These are phyloP conservation scores for Caenorhabditis inopinata DNA, from an alignment of 1,140 invertebrate species.

Conservation along the genomic window DNA sequence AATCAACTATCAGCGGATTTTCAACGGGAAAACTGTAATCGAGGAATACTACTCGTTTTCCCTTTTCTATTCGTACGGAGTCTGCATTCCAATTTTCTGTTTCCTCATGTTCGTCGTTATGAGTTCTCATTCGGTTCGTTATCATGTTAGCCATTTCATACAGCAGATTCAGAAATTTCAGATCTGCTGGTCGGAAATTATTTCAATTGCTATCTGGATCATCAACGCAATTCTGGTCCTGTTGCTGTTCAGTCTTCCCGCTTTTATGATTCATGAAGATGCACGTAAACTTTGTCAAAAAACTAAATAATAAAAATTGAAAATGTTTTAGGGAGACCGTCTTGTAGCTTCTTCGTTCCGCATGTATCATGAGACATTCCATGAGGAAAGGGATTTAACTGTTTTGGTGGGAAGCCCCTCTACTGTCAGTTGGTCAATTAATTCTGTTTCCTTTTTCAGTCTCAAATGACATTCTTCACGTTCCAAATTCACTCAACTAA, in stretches of 20 bases:
- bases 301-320: background rate
- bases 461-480: constrained; percentile 38
- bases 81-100: constrained; percentile 39
- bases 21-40: constrained; percentile 22
- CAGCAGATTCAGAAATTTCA: background rate
- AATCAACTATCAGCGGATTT: constrained; percentile 29
- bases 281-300: background rate
- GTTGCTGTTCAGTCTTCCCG: constrained; percentile 24
- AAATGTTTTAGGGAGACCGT: constrained; percentile 34
- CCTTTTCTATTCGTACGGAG: constrained; percentile 36
- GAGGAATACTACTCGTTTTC: constrained; percentile 39
- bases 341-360: constrained; percentile 33
- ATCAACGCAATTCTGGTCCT: constrained; percentile 12
- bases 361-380: constrained; percentile 41
- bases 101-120: constrained; percentile 30
- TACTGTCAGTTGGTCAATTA: no score
- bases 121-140: constrained; percentile 20
- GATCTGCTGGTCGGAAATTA: constrained; percentile 1
- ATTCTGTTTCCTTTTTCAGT: background rate
- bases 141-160: background rate
- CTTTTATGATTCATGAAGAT: constrained; percentile 42
- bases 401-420: constrained; percentile 32
- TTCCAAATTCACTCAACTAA: constrained; percentile 44
- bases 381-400: constrained; percentile 30
- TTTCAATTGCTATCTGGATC: constrained; percentile 33